Conservation (phyloP, 2,888 invertebrate species). For the Pristionchus entomophagus region DNA sequence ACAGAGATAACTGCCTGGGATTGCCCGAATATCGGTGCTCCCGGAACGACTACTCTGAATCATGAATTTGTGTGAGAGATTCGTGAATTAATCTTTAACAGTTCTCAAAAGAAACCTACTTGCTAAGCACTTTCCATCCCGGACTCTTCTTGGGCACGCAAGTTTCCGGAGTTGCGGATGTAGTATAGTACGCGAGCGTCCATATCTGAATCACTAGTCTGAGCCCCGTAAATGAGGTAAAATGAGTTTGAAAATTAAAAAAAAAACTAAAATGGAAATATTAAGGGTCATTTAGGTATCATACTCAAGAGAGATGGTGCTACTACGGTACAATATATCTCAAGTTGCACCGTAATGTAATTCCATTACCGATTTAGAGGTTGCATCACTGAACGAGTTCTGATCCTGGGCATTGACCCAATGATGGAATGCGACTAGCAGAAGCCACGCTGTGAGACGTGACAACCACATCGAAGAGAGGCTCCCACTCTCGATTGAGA, state of each 20-base stretch:
- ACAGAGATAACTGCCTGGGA: background rate
- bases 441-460: conserved; percentile 28
- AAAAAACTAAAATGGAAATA: too few species aligned
- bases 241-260: background rate
- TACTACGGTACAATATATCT: too few species aligned
- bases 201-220: background rate
- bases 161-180: background rate
- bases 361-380: background rate
- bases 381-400: conserved; percentile 17
- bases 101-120: background rate
- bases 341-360: background rate
- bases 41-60: background rate
- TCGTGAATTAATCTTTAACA: too few species aligned
- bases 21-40: background rate
- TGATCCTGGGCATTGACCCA: background rate
- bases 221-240: too few species aligned
- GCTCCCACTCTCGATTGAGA: background rate
- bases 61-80: too few species aligned
- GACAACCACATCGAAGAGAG: conserved; percentile 33
- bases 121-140: conserved; percentile 6
- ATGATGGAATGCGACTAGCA: background rate
- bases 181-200: conserved; percentile 25
- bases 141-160: conserved; percentile 26
- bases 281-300: background rate
- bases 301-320: too few species aligned